phyloP scores from a whole-genome alignment of 2,797 vertebrate species.

The Hyperoplus lanceolatus region DNA sequence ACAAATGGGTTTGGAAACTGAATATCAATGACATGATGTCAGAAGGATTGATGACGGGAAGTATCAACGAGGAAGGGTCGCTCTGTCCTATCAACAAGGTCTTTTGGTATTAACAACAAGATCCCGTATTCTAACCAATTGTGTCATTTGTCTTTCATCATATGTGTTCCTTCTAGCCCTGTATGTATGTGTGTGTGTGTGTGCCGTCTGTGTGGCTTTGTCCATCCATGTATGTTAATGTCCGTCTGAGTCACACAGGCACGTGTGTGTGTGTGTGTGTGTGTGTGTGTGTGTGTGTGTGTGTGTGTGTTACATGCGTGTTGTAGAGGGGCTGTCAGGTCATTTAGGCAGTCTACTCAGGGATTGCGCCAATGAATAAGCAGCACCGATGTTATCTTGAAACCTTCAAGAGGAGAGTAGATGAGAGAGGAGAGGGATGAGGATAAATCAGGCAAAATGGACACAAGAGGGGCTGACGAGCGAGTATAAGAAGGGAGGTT shows the following conservation, averaged over 20 bases:
- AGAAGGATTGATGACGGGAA: slow-evolving; percentile 8
- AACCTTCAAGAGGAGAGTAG: slow-evolving; percentile 44
- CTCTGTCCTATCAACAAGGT: slow-evolving; percentile 51
- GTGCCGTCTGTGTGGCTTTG: slow-evolving; percentile 17
- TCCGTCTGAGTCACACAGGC: slow-evolving; percentile 39
- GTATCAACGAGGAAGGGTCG: slow-evolving; percentile 39
- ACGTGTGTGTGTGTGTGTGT: not conserved
- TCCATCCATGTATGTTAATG: slow-evolving; percentile 50
- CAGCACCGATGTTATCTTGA: slow-evolving; percentile 60
- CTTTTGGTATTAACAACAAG: slow-evolving; percentile 49
- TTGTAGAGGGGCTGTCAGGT: slow-evolving; percentile 59
- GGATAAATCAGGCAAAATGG: slow-evolving; percentile 45
- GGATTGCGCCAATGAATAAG: slow-evolving; percentile 64
- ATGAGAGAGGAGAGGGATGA: slow-evolving; percentile 45
- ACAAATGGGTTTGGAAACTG: not conserved
- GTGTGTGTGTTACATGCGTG: slow-evolving; percentile 19
- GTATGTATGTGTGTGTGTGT: slow-evolving; percentile 3
- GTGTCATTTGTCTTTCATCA: slow-evolving; percentile 71
- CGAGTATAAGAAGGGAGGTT: slow-evolving; percentile 27
- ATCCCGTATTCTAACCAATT: slow-evolving; percentile 38
- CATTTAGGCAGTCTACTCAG: slow-evolving; percentile 69
- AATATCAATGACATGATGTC: slow-evolving; percentile 12
- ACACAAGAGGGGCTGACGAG: slow-evolving; percentile 32
- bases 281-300: not conserved
- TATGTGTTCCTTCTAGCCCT: slow-evolving; percentile 42